Evolutionary conservation across 2,888 invertebrate species (phyloP), one percentile per base, ranked within the genome.

Genomic region (Leuctra nigra): DNA sequence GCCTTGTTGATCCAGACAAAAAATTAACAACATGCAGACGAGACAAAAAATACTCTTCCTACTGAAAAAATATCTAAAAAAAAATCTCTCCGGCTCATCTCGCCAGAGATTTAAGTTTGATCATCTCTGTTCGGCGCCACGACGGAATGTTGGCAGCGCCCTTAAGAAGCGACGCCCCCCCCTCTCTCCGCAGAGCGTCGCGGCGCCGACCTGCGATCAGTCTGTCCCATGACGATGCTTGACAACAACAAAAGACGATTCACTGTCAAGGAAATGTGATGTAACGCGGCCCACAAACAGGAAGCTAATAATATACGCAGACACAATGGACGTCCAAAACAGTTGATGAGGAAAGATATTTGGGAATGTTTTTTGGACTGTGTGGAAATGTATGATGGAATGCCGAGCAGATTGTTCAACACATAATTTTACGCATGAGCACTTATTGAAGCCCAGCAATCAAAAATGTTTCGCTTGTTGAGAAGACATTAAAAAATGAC

Each of bases 31-130:
- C 39, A 39, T 20, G 18, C 16, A 11, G 39, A 23, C 16, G 3
- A 41, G 41, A 41, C 41, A 2, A 23, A n/a, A n/a, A 22, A 2
- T 44, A 44, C 20, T 22, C 23, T 44, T 44, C n/a, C n/a, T n/a
- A 13, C 22, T 36, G 13, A 7, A 9, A 39, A 39, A 39, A 39
- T 20, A 39, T 18, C 29, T 18, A 39, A 39, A 39, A 13, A 39
- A 39, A 18, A 39, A 39, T 14, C n/a, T 6, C 39, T 39, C 16
- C 39, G 20, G 20, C 39, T 18, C 16, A 39, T 20, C 16, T 39
- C n/a, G 16, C 39, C n/a, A n/a, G 20, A 44, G 23, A 44, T 44
- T 44, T 44, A 23, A 44, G 44, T 23, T 44, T 44, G 44, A 44
- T 44, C 44, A 44, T 20, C 22, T 44, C n/a, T 23, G 44, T 22